A percentile compares a stretch with the other conserved stretches of the same genome.
Conservation (phyloP, 2,888 invertebrate genomes). For the Gnatocerus cornutus region DNA sequence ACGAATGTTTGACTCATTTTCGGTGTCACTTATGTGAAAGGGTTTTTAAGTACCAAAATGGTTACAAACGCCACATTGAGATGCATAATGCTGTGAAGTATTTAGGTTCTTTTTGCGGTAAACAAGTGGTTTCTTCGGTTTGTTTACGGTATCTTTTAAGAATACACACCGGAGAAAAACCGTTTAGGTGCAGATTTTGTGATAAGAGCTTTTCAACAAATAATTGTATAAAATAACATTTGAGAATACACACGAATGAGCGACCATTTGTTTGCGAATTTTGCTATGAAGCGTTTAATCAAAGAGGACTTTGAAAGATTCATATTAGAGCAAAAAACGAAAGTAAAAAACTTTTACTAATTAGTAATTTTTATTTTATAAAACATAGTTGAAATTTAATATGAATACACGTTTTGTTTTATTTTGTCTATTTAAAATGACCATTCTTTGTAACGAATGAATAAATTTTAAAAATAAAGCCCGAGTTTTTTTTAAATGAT, state of each 20-base stretch:
- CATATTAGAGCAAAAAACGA: not conserved
- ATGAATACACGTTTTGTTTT: too few species aligned
- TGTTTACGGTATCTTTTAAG: not conserved
- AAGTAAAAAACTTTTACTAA: not conserved
- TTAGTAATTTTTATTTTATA: too few species aligned
- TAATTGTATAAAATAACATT: not conserved
- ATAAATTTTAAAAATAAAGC: too few species aligned
- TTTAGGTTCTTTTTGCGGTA: conserved; percentile 6
- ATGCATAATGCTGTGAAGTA: not conserved
- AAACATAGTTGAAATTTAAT: too few species aligned
- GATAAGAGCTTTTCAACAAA: conserved; percentile 5
- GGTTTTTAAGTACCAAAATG: not conserved
- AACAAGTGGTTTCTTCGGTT: not conserved
- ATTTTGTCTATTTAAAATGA: too few species aligned
- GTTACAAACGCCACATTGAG: not conserved
- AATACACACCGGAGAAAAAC: conserved; percentile 15
- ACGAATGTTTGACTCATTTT: not conserved
- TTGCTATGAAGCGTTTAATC: not conserved
- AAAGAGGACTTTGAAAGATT: not conserved
- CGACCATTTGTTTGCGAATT: conserved; percentile 7
- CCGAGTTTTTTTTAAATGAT: too few species aligned
- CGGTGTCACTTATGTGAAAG: conserved; percentile 1
- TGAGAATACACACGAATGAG: conserved; percentile 1
- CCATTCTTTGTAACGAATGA: too few species aligned
- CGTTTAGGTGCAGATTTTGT: not conserved